Evolutionary conservation across 2,888 invertebrate genomes (phyloP).

Genomic region (Hydriomena furcata): DNA sequence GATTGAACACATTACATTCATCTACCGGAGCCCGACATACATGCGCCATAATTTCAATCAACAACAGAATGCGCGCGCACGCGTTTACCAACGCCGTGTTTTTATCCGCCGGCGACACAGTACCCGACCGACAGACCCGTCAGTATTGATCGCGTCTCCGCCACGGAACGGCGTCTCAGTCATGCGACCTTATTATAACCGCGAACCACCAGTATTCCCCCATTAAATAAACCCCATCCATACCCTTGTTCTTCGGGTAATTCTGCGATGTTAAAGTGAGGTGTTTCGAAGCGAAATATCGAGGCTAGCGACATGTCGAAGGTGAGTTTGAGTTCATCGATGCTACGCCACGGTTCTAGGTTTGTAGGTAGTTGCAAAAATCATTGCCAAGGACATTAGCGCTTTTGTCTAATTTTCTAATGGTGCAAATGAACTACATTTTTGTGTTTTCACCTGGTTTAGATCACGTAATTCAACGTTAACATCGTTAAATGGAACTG

Average conservation of each 20-base stretch:
- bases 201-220: slow-evolving; percentile 54
- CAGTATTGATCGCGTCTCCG: slow-evolving; percentile 79
- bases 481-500: not conserved
- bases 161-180: slow-evolving; percentile 65
- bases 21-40: slow-evolving; percentile 48
- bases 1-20: slow-evolving; percentile 16
- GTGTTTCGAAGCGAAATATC: slow-evolving; percentile 46
- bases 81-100: slow-evolving; percentile 59
- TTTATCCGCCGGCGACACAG: slow-evolving; percentile 60
- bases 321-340: slow-evolving; percentile 59
- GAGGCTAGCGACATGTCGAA: slow-evolving; percentile 71
- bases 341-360: slow-evolving; percentile 41
- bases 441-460: not conserved
- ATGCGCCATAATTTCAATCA: slow-evolving; percentile 69
- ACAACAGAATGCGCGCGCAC: slow-evolving; percentile 78
- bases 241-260: slow-evolving; percentile 1
- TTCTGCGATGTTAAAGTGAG: slow-evolving; percentile 54
- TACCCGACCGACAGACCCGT: slow-evolving; percentile 34
- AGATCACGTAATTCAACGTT: not conserved
- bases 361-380: slow-evolving; percentile 60
- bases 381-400: slow-evolving; percentile 51
- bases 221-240: slow-evolving; percentile 34
- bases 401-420: slow-evolving; percentile 16
- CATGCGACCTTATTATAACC: slow-evolving; percentile 62
- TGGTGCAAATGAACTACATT: not conserved